phyloP scores from a whole-genome alignment of 2,888 invertebrate genomes.

The Adelognathus sp. region DNA sequence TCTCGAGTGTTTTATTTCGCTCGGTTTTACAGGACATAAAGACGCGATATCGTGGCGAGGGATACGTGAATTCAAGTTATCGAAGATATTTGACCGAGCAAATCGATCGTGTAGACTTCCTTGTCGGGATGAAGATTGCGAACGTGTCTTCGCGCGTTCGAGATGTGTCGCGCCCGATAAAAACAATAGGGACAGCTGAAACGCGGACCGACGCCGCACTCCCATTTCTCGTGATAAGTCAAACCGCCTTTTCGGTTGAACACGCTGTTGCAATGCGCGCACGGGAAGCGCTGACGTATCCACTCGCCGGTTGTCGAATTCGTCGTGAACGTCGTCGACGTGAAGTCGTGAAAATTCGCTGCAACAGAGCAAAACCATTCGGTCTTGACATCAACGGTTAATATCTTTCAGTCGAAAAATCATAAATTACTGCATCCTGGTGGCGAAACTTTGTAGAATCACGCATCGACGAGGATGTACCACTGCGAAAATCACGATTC shows the following conservation, averaged over 20 bases:
- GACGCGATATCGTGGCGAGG: neutral
- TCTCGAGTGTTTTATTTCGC: slow-evolving; percentile 1
- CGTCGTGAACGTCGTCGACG: neutral
- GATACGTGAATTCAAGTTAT: slow-evolving; percentile 53
- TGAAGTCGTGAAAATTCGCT: neutral
- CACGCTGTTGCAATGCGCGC: slow-evolving; percentile 64
- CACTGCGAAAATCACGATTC: neutral
- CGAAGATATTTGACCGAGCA: slow-evolving; percentile 42
- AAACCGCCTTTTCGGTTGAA: slow-evolving; percentile 70
- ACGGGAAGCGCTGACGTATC: slow-evolving; percentile 66
- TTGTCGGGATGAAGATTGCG: slow-evolving; percentile 67
- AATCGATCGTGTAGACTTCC: slow-evolving; percentile 66
- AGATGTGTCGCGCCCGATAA: slow-evolving; percentile 70
- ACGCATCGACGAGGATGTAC: neutral
- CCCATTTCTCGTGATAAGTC: slow-evolving; percentile 67
- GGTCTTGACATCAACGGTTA: neutral
- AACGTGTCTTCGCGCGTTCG: slow-evolving; percentile 71
- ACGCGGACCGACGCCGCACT: slow-evolving; percentile 72
- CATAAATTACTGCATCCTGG: neutral
- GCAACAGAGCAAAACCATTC: slow-evolving; percentile 4
- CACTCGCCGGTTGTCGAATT: too few species aligned
- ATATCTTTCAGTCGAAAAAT: neutral
- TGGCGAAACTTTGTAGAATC: too few species aligned
- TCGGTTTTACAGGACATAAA: neutral
- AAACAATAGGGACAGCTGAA: slow-evolving; percentile 74